Evolutionary conservation across 2,113 vertebrate genomes (phyloP).

Genomic region (Ceyx margarethae): DNA sequence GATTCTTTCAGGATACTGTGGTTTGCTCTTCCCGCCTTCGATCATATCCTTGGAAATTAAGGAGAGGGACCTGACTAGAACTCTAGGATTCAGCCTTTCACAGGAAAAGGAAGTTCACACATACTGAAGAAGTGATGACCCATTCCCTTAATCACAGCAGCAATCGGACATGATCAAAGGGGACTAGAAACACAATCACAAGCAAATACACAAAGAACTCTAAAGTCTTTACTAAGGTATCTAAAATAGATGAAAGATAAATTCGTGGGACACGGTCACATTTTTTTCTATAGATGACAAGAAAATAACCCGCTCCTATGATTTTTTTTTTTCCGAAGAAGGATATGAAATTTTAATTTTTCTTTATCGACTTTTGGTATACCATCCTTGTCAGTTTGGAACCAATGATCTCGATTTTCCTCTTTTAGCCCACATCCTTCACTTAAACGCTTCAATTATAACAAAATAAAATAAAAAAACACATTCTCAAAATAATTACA

Average conservation of each 20-base stretch:
- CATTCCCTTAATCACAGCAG: background rate
- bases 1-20: accelerated
- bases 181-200: background rate
- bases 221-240: background rate
- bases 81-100: background rate
- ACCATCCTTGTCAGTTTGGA: background rate
- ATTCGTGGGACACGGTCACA: accelerated
- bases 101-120: background rate
- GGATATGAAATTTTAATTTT: background rate
- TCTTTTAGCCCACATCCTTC: background rate
- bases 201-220: background rate
- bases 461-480: background rate
- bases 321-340: background rate
- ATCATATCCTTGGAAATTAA: background rate
- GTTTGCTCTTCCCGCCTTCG: background rate
- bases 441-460: background rate
- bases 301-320: accelerated
- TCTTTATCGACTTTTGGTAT: accelerated
- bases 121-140: background rate
- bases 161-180: background rate
- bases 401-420: accelerated
- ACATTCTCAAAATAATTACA: background rate
- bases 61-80: background rate
- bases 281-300: accelerated
- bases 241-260: background rate